Base-by-base conservation (phyloP, 2,113 vertebrate species). In the Psittacula cyanocephala region DNA sequence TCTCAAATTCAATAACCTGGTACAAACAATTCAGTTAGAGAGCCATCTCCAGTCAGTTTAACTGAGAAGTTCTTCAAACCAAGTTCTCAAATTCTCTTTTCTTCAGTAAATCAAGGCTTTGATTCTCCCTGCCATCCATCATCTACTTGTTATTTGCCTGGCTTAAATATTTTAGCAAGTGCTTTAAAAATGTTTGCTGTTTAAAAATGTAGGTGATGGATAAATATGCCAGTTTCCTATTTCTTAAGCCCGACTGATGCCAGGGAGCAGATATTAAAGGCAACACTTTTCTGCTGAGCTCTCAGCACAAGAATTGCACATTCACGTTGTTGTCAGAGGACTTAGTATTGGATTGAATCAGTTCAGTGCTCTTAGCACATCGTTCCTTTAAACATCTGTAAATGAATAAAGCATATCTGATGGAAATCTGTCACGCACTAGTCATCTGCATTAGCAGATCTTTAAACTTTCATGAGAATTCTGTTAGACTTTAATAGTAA, bases 181-280 rank as follows among this genome's bases (percentile, higher is more conserved):
- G 29, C 71, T 92, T 94, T 78, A 86, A 81, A 93, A 95, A 64
- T 1, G 2, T 87, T 96, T 84, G 71, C 72, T 94, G 57, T 65
- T 94, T 93, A 96, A 97, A 94, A 94, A 96, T 93, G 71, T 86
- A 96, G 77, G 17, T 60, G 80, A 65, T 46, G 93, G 94, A 95
- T 91, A 94, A 96, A 91, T 83, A 80, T 57, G 69, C 67, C 65
- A 71, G 77, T 78, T 93, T 60, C 88, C 55, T 78, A 57, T 86
- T 94, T 94, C 88, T 93, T 86, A 93, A 93, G 57, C 69, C 50
- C 25, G 13, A 41, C 33, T 62, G 88, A 84, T 79, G 52, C 72
- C 72, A 93, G 39, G 39, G 68, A 93, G 35, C 22, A 76, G 62
- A 68, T 86, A 88, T 75, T 81, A 81, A 75, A 43, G 60, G 68